Evolutionary conservation across 2,113 vertebrate species (phyloP), one percentile per base, ranked within the genome.

Genomic region (Grammomys surdaster): DNA sequence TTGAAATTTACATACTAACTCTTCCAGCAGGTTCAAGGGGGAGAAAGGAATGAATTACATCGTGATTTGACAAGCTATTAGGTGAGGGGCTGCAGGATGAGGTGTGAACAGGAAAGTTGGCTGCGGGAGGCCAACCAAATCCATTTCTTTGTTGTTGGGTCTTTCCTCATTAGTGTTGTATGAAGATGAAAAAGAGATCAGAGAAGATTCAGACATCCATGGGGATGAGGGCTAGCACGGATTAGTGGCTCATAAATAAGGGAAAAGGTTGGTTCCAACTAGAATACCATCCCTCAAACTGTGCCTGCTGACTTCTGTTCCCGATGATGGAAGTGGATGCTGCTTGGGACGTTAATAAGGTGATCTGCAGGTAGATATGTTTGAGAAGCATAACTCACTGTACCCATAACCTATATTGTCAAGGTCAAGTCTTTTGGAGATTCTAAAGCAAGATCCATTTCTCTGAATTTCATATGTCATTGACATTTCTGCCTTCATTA

Each of bases 1-100:
- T 98, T 99, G 98, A 98, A 98, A 99, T 99, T 99, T 99, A 98
- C 99, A 99, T 99, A 98, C 98, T 98, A 98, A 98, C 98, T 98
- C 98, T 98, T 98, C 97, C 93, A 96, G 97, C 96, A 98, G 97
- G 97, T 97, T 98, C 97, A 95, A 97, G 89, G 60, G 81, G 63
- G 3, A n/a, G 24, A 89, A 0, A 7, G 96, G 93, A 96, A 98
- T 97, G 97, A 97, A 97, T 97, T 96, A 97, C 96, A 86, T 75
- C 36, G 58, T 76, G 48, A 77, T 94, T 85, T 96, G 94, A 96
- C 0, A 81, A 97, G 94, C 92, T 33, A 0, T 94, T 77, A 86
- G 4, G 70, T 72, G 33, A 70, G 67, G 40, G 12, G 81, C 82
- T 87, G 58, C 84, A 26, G 69, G 75, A 88, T 69, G 48, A 91